Evolutionary conservation across 2,888 invertebrate genomes (phyloP).

Genomic region (Zaprionus obscuricornis): DNA sequence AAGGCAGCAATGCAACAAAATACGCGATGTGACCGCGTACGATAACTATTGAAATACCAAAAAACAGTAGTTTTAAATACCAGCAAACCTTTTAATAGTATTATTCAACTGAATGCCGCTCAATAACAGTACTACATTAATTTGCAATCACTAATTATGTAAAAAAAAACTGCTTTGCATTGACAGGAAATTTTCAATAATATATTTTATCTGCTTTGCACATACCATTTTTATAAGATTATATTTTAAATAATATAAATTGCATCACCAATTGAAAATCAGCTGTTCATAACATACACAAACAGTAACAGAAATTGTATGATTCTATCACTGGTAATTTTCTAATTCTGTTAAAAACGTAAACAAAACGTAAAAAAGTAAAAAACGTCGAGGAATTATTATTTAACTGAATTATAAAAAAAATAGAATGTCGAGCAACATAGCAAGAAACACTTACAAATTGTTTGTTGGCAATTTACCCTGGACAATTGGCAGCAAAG

Average conservation of each 20-base stretch:
- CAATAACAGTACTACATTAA: too few species aligned
- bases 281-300: constrained; percentile 15
- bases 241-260: constrained; percentile 7
- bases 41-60: background rate
- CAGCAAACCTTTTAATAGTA: too few species aligned
- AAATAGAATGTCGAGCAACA: constrained; percentile 60
- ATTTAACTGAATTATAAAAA: too few species aligned
- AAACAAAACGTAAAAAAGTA: too few species aligned
- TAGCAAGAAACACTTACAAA: constrained; percentile 84
- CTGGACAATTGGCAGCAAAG: constrained; percentile 90
- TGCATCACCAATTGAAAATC: background rate
- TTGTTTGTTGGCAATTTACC: constrained; percentile 90
- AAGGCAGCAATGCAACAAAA: constrained; percentile 51
- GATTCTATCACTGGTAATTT: background rate
- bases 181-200: too few species aligned
- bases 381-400: too few species aligned
- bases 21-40: constrained; percentile 20
- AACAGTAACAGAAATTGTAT: too few species aligned
- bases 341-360: constrained; percentile 7
- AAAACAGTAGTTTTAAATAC: constrained; percentile 12
- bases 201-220: too few species aligned
- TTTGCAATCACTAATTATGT: too few species aligned
- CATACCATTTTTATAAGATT: too few species aligned
- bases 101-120: too few species aligned
- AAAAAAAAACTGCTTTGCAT: too few species aligned